Base-by-base conservation (phyloP, 2,113 vertebrate genomes). In the Anguilla rostrata region DNA sequence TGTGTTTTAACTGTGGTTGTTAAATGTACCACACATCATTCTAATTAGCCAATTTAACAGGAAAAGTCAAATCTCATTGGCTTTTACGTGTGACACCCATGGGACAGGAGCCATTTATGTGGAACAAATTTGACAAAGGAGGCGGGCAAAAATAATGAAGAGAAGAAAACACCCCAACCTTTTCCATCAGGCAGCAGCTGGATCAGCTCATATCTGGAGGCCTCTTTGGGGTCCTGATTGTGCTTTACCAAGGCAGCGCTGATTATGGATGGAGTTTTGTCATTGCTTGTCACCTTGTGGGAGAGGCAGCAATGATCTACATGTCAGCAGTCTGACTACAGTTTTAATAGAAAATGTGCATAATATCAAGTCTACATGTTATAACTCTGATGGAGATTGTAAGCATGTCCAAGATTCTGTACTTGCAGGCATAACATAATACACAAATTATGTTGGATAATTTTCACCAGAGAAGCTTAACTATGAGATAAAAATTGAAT, bases 211-310 rank as follows among this genome's bases (percentile, higher is more conserved):
- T 97, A 97, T 84, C 92, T 93, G 15, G 95, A 91, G 39, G 94
- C 94, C 88, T 94, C 92, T 9, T 90, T 91, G 34, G 92, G 91
- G 86, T 97, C 96, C 88, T 97, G 97, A 87, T 94, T 97, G 92
- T 98, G 97, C 85, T 98, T 98, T 87, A 97, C 97, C 91, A 98
- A 94, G 81, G 96, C 97, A 15, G 96, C 93, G 85, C 94, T 95
- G 85, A 98, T 95, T 66, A 97, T 96, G 41, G 95, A 92, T 46
- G 97, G 97, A 14, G 97, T 94, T 93, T 98, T 98, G 90, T 98
- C 97, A 88, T 98, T 97, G 90, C 97, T 98, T 0, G 95, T 97
- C 66, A 98, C 96, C 97, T 98, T 91, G 82, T 49, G 86, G 81
- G 79, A 87, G 57, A 88, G 56, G 81, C 39, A 83, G 41, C 66